Base-by-base conservation (phyloP, 2,888 invertebrate species). In the Leptopilina drosophilae region DNA sequence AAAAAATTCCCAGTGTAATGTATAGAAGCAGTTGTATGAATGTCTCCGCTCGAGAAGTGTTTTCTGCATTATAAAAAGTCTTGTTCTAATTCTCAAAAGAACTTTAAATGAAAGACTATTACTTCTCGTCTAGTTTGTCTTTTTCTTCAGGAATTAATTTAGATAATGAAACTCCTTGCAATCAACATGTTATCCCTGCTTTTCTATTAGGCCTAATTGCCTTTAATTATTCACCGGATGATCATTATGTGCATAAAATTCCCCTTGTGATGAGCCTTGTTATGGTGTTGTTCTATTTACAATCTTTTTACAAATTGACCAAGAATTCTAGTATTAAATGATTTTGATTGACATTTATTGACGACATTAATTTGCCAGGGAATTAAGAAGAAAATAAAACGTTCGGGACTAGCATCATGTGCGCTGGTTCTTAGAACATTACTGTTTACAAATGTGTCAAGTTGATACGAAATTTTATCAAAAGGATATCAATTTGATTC, bases 41-140 rank as follows among this genome's bases (percentile, higher is more conserved):
- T 81, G 84, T 69, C 81, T 77, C 49, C 84, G 82, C 84, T 84
- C 78, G 77, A 84, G 83, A 82, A 83, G 84, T 80, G 75, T 85
- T 85, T 77, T 81, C 77, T 77, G 67, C 77, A 40, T 46, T 81
- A 80, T 84, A 85, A 85, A 84, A 82, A 65, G 78, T 46, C 75
- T 64, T n/a, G 69, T 33, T 46, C 64, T 69, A 64, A 64, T 6
- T n/a, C 64, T 65, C n/a, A 65, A n/a, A 62, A 9, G 46, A 62
- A 76, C 59, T 77, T 79, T 75, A 78, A 83, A 77, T 78, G 80
- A 78, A 69, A 40, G 65, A 15, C 64, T 77, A 42, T 76, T 79
- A 75, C 77, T 77, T 62, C 80, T 80, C 80, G 82, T 81, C 77
- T 78, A 76, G 67, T 77, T 49, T 73, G 78, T 15, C 76, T 67